These are phyloP conservation scores for Drosophila tripunctata DNA, from an alignment of 2,888 invertebrate genomes.

Conservation along the genomic window DNA sequence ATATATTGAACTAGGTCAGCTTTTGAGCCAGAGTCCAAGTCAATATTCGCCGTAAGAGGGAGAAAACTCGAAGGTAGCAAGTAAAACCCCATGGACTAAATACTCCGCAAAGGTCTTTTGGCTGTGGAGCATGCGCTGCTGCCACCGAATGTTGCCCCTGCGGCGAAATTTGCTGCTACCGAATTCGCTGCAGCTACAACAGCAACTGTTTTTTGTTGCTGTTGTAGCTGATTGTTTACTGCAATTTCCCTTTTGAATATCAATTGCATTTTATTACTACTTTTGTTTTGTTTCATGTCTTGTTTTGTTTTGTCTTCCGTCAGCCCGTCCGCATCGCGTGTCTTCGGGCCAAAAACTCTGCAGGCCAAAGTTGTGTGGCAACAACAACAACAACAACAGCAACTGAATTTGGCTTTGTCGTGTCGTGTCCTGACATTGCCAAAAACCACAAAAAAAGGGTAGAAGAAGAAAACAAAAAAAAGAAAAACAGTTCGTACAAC, in stretches of 20 bases:
- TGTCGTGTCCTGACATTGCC: slow-evolving; percentile 75
- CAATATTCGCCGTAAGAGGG: slow-evolving; percentile 54
- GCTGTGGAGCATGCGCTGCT: slow-evolving; percentile 67
- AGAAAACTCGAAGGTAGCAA: slow-evolving; percentile 1
- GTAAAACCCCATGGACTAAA: neutral
- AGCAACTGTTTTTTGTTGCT: neutral
- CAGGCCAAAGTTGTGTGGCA: slow-evolving; percentile 32
- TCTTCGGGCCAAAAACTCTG: slow-evolving; percentile 38
- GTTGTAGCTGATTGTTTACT: slow-evolving; percentile 46
- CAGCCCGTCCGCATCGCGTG: slow-evolving; percentile 58
- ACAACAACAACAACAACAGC: slow-evolving; percentile 20
- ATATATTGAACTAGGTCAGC: slow-evolving; percentile 68
- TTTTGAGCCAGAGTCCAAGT: slow-evolving; percentile 17
- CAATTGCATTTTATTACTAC: slow-evolving; percentile 70
- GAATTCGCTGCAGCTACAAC: slow-evolving; percentile 42
- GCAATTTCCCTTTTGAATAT: slow-evolving; percentile 79
- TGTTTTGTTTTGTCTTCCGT: slow-evolving; percentile 28
- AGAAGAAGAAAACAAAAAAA: too few relatives aligned
- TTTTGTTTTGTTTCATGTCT: slow-evolving; percentile 14
- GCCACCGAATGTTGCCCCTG: slow-evolving; percentile 34
- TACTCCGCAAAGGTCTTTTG: neutral
- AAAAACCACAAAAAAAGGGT: slow-evolving; percentile 61
- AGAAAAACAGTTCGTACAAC: slow-evolving; percentile 42
- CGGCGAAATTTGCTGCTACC: slow-evolving; percentile 45
- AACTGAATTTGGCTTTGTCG: slow-evolving; percentile 56